These are phyloP conservation scores for Temnothorax rugatulus DNA, from an alignment of 2,888 invertebrate species.

Conservation along the genomic window DNA sequence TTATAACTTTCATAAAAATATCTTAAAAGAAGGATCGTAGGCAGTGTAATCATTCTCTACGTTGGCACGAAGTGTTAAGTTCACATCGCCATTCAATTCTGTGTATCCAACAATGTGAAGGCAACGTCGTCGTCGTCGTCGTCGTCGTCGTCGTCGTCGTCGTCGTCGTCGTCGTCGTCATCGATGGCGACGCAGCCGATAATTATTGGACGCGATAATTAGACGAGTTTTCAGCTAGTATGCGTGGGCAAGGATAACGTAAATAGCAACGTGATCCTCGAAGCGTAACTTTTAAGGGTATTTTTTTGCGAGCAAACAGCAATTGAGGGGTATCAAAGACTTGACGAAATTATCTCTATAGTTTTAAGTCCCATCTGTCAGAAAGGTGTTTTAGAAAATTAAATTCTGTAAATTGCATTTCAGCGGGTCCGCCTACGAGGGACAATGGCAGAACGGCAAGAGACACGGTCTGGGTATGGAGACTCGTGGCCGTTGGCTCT, in stretches of 20 bases:
- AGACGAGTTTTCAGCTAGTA: conserved; percentile 48
- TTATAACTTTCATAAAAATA: conserved; percentile 33
- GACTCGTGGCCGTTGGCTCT: conserved; percentile 98
- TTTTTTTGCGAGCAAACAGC: background rate
- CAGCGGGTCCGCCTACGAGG: conserved; percentile 98
- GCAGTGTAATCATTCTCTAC: conserved; percentile 1
- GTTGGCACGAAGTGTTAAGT: conserved; percentile 1
- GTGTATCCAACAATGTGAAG: background rate
- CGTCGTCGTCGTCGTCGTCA: background rate
- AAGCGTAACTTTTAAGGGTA: conserved; percentile 28
- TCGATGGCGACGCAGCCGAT: conserved; percentile 42
- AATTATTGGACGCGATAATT: conserved; percentile 59
- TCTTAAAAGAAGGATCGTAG: conserved; percentile 20
- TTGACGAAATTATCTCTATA: conserved; percentile 16
- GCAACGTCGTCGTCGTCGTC: background rate
- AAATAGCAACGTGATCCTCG: conserved; percentile 46
- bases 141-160: conserved; percentile 26
- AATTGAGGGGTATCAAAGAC: background rate
- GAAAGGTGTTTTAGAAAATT: conserved; percentile 3
- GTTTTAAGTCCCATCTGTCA: background rate
- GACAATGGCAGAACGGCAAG: conserved; percentile 99
- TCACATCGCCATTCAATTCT: conserved; percentile 6
- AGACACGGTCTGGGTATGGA: conserved; percentile 99
- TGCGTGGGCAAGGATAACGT: conserved; percentile 15
- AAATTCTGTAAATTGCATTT: conserved; percentile 46